Evolutionary conservation across 2,888 invertebrate species (phyloP).

Genomic region (Julus scanicus): DNA sequence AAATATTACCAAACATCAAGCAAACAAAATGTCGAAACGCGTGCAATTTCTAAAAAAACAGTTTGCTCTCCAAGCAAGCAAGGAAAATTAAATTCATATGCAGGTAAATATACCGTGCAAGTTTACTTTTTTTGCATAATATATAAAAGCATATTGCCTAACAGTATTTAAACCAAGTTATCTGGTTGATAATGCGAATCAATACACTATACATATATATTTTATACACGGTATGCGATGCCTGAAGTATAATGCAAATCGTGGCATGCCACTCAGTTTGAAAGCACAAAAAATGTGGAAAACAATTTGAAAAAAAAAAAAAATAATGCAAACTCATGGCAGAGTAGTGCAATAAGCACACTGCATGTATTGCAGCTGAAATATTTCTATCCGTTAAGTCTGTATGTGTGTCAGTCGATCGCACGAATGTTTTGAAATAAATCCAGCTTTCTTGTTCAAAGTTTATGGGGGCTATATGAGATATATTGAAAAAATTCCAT

Average conservation of each 20-base stretch:
- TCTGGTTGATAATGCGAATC: background rate
- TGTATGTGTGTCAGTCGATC: constrained; percentile 21
- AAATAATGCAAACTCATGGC: constrained; percentile 23
- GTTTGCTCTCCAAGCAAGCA: background rate
- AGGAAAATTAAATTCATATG: background rate
- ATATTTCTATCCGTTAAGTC: background rate
- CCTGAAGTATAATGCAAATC: background rate
- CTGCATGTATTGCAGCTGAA: background rate
- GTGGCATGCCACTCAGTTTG: constrained; percentile 20
- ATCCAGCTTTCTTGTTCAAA: background rate
- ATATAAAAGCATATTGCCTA: background rate
- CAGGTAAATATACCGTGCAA: background rate
- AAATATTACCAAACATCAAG: background rate
- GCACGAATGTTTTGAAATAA: constrained; percentile 17
- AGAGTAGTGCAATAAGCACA: background rate
- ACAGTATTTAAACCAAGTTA: background rate
- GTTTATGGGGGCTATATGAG: background rate
- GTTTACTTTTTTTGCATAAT: background rate
- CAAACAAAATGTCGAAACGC: background rate
- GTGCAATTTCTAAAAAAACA: background rate
- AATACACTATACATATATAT: background rate
- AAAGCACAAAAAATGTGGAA: constrained; percentile 5
- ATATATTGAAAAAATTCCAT: background rate
- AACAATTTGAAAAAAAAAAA: constrained; percentile 27
- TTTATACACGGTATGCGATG: background rate